phyloP scores from a whole-genome alignment of 2,888 invertebrate species.

The Philereme transversata region DNA sequence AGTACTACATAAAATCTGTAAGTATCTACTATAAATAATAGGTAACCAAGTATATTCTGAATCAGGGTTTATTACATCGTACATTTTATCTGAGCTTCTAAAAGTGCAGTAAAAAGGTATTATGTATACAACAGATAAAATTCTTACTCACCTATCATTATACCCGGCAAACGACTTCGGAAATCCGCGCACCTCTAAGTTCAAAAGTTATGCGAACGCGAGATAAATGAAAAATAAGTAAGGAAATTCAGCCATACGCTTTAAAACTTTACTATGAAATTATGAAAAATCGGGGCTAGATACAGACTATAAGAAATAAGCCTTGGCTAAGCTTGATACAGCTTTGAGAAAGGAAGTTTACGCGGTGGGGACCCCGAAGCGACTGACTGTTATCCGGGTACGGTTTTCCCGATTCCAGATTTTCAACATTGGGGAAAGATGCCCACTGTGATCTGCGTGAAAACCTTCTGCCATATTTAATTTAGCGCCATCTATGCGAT shows the following conservation, averaged over 20 bases:
- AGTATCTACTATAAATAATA: neutral
- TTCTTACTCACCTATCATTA: slow-evolving; percentile 75
- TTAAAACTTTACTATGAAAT: slow-evolving; percentile 40
- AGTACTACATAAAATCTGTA: no score
- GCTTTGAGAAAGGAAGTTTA: slow-evolving; percentile 52
- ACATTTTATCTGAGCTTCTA: slow-evolving; percentile 8
- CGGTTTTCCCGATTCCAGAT: slow-evolving; percentile 67
- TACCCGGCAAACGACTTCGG: slow-evolving; percentile 61
- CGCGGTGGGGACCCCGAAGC: slow-evolving; percentile 68
- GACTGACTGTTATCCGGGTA: slow-evolving; percentile 74
- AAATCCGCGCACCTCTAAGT: slow-evolving; percentile 62
- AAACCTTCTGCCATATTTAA: slow-evolving; percentile 19
- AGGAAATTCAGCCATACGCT: slow-evolving; percentile 29
- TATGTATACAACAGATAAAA: slow-evolving; percentile 6
- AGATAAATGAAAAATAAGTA: slow-evolving; percentile 26
- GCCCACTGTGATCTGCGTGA: slow-evolving; percentile 33
- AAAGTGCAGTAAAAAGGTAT: slow-evolving; percentile 7
- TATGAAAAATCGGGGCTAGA: slow-evolving; percentile 30
- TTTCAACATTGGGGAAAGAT: slow-evolving; percentile 49
- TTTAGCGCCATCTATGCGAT: slow-evolving; percentile 39
- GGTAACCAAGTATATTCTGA: neutral
- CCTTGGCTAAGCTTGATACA: slow-evolving; percentile 15
- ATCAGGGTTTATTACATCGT: neutral
- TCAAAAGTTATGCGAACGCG: slow-evolving; percentile 59
- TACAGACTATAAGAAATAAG: slow-evolving; percentile 27